Conservation (phyloP, 1,140 invertebrate genomes). For the Physella acuta region DNA sequence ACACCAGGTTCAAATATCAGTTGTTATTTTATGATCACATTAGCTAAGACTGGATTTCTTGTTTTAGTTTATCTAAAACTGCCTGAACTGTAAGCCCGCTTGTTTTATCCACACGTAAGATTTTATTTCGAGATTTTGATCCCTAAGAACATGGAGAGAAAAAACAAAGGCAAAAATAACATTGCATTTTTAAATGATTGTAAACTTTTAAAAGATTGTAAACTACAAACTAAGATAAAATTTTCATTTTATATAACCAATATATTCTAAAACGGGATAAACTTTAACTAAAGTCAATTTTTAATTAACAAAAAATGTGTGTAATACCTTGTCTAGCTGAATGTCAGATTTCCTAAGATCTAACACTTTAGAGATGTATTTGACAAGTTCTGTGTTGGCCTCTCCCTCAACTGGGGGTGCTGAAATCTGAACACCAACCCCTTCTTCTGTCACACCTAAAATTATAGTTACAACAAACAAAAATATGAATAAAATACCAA, state of each 20-base stretch:
- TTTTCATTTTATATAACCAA: not conserved
- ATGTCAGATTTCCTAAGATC: conserved; percentile 72
- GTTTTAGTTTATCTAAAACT: conserved; percentile 16
- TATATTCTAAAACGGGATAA: not conserved
- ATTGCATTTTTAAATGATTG: not conserved
- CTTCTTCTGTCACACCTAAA: conserved; percentile 55
- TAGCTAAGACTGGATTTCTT: not conserved
- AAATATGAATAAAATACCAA: no score
- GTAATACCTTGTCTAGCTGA: conserved; percentile 67
- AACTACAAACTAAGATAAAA: not conserved
- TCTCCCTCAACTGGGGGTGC: conserved; percentile 78
- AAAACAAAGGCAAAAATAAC: not conserved
- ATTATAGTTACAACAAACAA: no score
- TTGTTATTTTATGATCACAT: no score
- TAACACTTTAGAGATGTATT: conserved; percentile 71
- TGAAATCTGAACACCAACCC: conserved; percentile 71
- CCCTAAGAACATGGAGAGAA: conserved; percentile 2
- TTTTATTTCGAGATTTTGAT: conserved; percentile 15
- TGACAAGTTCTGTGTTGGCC: conserved; percentile 75
- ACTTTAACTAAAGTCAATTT: no score
- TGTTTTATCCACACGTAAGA: not conserved
- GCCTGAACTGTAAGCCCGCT: conserved; percentile 16
- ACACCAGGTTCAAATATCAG: no score
- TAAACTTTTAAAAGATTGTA: not conserved
- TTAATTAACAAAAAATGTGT: not conserved